Percentiles rank a stretch among this genome's conserved stretches.
Conservation (phyloP, 2,888 invertebrate genomes). For the Fragum sueziense region DNA sequence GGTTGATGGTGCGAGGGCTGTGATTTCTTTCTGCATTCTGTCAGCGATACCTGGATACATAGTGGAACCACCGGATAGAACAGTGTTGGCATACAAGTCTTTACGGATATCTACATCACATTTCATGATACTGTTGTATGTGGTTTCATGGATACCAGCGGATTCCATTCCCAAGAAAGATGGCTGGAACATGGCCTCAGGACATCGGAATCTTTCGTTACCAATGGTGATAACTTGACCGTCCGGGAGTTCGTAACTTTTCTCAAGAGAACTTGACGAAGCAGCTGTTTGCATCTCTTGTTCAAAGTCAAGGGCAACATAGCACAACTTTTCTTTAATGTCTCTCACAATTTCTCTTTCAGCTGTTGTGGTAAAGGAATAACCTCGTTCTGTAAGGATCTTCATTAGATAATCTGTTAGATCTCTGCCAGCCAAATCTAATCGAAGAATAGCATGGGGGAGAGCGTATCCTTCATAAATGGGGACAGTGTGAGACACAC, state of each 20-base stretch:
- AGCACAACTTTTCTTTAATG: constrained; percentile 96
- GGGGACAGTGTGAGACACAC: constrained; percentile 95
- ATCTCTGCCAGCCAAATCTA: constrained; percentile 69
- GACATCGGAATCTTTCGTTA: constrained; percentile 77
- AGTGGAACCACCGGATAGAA: constrained; percentile 77
- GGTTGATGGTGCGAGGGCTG: neutral
- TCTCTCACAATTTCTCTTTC: constrained; percentile 95
- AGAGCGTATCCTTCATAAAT: constrained; percentile 85
- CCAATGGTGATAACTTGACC: constrained; percentile 81
- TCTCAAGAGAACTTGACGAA: constrained; percentile 92
- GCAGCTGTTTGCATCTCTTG: constrained; percentile 98
- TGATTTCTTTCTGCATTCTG: constrained; percentile 72
- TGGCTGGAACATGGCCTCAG: constrained; percentile 76
- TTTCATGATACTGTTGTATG: constrained; percentile 73
- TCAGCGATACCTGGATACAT: constrained; percentile 78
- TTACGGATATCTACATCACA: constrained; percentile 74
- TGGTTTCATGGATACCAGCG: constrained; percentile 74
- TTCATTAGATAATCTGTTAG: constrained; percentile 84
- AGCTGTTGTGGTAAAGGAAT: constrained; percentile 81
- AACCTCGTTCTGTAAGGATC: constrained; percentile 80
- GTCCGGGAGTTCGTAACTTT: constrained; percentile 87
- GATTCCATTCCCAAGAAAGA: constrained; percentile 80
- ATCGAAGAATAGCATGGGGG: constrained; percentile 76
- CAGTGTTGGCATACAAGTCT: constrained; percentile 73
- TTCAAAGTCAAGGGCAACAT: constrained; percentile 95